A percentile compares a stretch with the other conserved stretches of the same genome.
Evolutionary conservation across 2,113 vertebrate genomes (phyloP).

Genomic region (Tricholaema leucomelas): DNA sequence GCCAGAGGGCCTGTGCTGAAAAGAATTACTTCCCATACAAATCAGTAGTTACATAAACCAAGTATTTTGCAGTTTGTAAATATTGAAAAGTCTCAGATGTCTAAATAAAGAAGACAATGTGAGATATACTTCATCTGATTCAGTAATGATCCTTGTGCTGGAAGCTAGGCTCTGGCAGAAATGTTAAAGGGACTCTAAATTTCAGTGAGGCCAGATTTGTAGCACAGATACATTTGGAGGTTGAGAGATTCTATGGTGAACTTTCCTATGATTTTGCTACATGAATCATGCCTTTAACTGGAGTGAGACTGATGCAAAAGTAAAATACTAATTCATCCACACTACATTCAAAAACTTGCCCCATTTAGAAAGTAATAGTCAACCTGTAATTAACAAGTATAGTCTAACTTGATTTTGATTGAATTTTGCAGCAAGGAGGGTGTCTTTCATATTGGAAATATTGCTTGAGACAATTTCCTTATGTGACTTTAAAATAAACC

Average conservation of each 20-base stretch:
- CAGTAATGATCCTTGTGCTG: neutral
- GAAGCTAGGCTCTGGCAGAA: neutral
- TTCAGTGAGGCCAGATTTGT: neutral
- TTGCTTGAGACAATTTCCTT: neutral
- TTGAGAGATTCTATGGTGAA: neutral
- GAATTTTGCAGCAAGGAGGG: neutral
- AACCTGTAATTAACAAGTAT: neutral
- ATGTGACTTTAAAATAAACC: neutral
- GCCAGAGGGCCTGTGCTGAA: conserved; percentile 7
- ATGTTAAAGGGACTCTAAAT: neutral
- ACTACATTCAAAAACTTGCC: neutral
- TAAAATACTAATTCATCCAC: neutral
- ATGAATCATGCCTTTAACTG: neutral
- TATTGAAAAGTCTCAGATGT: neutral
- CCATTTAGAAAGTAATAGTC: neutral
- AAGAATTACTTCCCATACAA: neutral
- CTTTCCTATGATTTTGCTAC: neutral
- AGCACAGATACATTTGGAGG: neutral
- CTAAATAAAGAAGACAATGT: neutral
- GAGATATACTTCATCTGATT: neutral
- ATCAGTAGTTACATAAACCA: neutral
- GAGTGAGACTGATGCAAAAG: neutral
- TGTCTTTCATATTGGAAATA: neutral
- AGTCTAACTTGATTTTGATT: neutral
- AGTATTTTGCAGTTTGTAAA: conserved; percentile 15